Evolutionary conservation across 2,797 vertebrate genomes (phyloP).

Genomic region (Coilia nasus): DNA sequence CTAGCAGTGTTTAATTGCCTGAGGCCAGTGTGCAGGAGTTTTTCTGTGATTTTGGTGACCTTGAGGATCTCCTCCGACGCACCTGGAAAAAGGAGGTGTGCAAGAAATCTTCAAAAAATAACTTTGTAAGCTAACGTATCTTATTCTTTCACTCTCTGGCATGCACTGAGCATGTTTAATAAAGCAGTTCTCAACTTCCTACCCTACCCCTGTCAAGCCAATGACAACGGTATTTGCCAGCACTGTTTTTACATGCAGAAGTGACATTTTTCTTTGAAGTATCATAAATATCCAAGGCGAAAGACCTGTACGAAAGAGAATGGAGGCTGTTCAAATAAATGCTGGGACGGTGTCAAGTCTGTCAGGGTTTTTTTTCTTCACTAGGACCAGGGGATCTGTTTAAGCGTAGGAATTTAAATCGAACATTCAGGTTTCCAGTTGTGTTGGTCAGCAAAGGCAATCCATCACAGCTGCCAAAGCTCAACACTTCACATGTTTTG

Average conservation of each 20-base stretch:
- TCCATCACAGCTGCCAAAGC: slow-evolving; percentile 17
- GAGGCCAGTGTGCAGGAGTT: too few species aligned
- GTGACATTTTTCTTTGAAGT: not conserved
- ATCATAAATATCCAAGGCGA: not conserved
- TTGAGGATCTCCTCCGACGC: too few species aligned
- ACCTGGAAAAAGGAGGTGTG: too few species aligned
- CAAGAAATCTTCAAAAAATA: too few species aligned
- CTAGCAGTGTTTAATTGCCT: too few species aligned
- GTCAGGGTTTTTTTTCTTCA: not conserved
- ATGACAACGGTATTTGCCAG: not conserved
- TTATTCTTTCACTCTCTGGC: not conserved
- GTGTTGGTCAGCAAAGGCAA: slow-evolving; percentile 11
- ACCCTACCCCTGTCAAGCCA: not conserved
- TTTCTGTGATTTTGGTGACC: too few species aligned
- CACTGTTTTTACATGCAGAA: not conserved
- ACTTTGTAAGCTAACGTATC: not conserved
- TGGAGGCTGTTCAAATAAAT: not conserved
- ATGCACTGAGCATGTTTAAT: not conserved
- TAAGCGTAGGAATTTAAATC: slow-evolving; percentile 3
- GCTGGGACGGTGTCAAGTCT: not conserved
- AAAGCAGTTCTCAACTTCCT: not conserved
- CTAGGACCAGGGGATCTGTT: slow-evolving; percentile 3
- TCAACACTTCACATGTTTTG: slow-evolving; percentile 1
- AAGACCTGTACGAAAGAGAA: not conserved
- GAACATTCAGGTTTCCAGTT: slow-evolving; percentile 15